A percentile compares a stretch with the other conserved stretches of the same genome.
Conservation (phyloP, 1,140 invertebrate species). For the Drosophila equinoxialis region DNA sequence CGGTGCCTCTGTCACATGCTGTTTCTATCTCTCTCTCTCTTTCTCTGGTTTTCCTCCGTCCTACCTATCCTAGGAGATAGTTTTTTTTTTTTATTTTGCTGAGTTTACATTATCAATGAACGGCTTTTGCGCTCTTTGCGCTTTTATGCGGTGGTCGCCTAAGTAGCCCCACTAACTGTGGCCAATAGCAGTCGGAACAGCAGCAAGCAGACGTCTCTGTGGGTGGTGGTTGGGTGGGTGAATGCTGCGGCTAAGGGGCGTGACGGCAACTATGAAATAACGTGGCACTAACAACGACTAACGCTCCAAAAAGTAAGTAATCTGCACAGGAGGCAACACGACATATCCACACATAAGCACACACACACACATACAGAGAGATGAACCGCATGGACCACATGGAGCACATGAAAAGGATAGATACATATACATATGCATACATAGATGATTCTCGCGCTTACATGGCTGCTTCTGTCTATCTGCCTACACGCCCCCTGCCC, state of each 20-base stretch:
- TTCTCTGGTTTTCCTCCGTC: background rate
- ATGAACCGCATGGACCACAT: background rate
- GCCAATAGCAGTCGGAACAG: too few species aligned
- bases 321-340: conserved; percentile 44
- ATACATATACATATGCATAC: conserved; percentile 46
- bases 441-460: conserved; percentile 59
- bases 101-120: conserved; percentile 81
- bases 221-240: background rate
- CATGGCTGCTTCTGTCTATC: conserved; percentile 31
- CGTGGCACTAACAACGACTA: conserved; percentile 71
- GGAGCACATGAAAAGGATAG: conserved; percentile 11
- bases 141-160: conserved; percentile 68
- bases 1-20: background rate
- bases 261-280: conserved; percentile 77
- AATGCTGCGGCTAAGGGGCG: conserved; percentile 55
- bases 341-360: conserved; percentile 37
- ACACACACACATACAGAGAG: conserved; percentile 21
- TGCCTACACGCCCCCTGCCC: background rate
- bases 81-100: conserved; percentile 74
- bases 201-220: background rate
- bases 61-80: conserved; percentile 46
- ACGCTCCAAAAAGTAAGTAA: conserved; percentile 76
- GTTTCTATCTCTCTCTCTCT: background rate
- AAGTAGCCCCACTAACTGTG: conserved; percentile 52
- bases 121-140: conserved; percentile 69